phyloP scores from a whole-genome alignment of 2,797 vertebrate genomes.

The Typhlichthys eigenmanni region DNA sequence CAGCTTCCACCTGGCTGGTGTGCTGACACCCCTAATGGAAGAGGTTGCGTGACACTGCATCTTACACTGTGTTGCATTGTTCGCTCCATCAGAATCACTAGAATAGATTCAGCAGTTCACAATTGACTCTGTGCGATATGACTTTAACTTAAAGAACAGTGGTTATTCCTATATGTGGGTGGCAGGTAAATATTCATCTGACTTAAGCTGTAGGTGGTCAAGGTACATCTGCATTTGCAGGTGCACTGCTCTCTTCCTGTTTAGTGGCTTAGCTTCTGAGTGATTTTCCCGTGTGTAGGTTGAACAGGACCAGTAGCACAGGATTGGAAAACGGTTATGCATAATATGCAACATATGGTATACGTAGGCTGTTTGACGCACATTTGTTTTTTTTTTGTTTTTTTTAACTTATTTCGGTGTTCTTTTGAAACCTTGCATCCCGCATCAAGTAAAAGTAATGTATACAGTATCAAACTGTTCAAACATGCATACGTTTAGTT shows the following conservation, averaged over 20 bases:
- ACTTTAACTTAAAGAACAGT: background rate
- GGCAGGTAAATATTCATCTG: background rate
- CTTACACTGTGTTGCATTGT: no score
- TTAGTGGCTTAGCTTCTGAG: background rate
- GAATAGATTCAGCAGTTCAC: slow-evolving; percentile 3
- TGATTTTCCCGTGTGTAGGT: background rate
- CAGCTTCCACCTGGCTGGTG: no score
- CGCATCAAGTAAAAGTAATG: no score
- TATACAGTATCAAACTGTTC: no score
- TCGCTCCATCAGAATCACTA: no score
- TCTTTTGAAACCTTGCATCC: no score
- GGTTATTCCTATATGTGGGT: slow-evolving; percentile 3
- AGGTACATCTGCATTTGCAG: slow-evolving; percentile 3
- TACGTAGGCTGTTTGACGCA: background rate
- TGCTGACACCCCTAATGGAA: no score
- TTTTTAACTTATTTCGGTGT: no score
- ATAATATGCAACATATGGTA: background rate
- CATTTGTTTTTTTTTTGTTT: background rate
- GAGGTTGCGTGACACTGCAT: background rate
- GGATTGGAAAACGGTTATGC: background rate
- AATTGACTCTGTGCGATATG: background rate
- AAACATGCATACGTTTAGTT: no score
- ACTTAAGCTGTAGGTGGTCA: slow-evolving; percentile 5
- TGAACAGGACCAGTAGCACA: slow-evolving; percentile 1
- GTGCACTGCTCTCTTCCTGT: background rate